These are phyloP conservation scores for Cotesia glomerata DNA, from an alignment of 1,140 invertebrate genomes.

Conservation along the genomic window DNA sequence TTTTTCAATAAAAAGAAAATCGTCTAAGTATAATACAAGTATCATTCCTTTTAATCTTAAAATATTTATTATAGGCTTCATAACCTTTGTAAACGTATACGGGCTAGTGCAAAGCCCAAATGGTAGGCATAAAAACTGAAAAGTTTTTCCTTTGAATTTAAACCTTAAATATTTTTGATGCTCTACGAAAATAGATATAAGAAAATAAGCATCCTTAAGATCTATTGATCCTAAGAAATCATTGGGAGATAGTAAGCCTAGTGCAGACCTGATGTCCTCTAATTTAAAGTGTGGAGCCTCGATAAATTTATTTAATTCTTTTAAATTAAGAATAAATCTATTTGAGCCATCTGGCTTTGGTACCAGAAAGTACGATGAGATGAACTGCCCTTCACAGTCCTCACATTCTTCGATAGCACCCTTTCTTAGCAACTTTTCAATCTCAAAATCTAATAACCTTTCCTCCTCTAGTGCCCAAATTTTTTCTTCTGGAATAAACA, in stretches of 20 bases:
- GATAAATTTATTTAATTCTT: conserved; percentile 33
- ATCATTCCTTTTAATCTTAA: conserved; percentile 9
- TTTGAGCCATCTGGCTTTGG: too few relatives aligned
- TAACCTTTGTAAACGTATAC: conserved; percentile 36
- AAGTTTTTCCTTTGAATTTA: conserved; percentile 26
- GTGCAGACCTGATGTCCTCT: conserved; percentile 27
- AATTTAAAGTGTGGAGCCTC: conserved; percentile 31
- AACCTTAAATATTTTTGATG: conserved; percentile 38
- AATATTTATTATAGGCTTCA: conserved; percentile 35
- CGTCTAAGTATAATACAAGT: conserved; percentile 23
- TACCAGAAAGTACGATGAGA: conserved; percentile 53
- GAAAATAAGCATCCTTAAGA: conserved; percentile 35
- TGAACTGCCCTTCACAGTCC: conserved; percentile 20
- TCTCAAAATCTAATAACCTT: conserved; percentile 4
- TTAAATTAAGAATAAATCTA: conserved; percentile 38
- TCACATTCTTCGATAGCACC: conserved; percentile 28
- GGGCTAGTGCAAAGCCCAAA: conserved; percentile 35
- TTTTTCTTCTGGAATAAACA: conserved; percentile 29
- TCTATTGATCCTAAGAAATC: conserved; percentile 29
- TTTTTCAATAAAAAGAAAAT: conserved; percentile 18
- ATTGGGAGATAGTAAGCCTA: background rate
- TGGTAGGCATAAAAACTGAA: conserved; percentile 33
- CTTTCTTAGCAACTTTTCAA: conserved; percentile 31
- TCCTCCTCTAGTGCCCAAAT: conserved; percentile 22
- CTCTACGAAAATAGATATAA: conserved; percentile 30